Percentiles rank a stretch among this genome's conserved stretches.
Evolutionary conservation across 35 echinoderm and acorn worm species (phyloP).

Genomic region (Ophioderma brevispina): DNA sequence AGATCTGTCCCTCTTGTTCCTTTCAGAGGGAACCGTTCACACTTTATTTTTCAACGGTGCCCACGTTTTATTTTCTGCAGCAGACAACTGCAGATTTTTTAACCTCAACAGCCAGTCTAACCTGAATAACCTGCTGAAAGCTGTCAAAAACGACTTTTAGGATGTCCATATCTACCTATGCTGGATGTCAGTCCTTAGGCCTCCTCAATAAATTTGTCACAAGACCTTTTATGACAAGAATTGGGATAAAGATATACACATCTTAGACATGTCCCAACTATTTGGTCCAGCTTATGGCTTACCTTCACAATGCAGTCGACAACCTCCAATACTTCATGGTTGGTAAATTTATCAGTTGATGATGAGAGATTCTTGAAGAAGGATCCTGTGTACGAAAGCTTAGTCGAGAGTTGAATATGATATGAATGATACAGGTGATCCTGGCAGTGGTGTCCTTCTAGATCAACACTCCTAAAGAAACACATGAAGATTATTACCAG

Average conservation of each 20-base stretch:
- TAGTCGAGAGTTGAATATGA: neutral
- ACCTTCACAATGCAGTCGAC: neutral
- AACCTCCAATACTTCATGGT: conserved; percentile 6
- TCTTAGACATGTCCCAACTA: neutral
- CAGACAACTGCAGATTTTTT: too few species aligned
- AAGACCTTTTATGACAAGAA: neutral
- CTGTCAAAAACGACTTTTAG: too few species aligned
- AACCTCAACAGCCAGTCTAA: too few species aligned
- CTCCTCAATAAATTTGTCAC: neutral
- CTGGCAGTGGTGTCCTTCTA: neutral
- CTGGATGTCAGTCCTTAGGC: too few species aligned
- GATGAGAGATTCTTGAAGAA: neutral
- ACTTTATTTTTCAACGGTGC: too few species aligned
- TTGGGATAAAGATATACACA: neutral
- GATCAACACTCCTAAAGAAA: neutral
- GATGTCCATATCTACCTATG: too few species aligned
- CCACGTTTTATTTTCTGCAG: too few species aligned
- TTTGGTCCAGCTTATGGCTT: neutral
- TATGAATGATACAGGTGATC: neutral
- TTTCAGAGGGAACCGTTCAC: too few species aligned
- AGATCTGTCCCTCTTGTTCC: too few species aligned
- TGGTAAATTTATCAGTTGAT: neutral
- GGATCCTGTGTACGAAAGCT: neutral
- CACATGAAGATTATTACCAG: neutral
- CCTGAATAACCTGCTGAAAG: too few species aligned